Conservation (phyloP, 2,888 invertebrate genomes). For the Anthrax anthrax region DNA sequence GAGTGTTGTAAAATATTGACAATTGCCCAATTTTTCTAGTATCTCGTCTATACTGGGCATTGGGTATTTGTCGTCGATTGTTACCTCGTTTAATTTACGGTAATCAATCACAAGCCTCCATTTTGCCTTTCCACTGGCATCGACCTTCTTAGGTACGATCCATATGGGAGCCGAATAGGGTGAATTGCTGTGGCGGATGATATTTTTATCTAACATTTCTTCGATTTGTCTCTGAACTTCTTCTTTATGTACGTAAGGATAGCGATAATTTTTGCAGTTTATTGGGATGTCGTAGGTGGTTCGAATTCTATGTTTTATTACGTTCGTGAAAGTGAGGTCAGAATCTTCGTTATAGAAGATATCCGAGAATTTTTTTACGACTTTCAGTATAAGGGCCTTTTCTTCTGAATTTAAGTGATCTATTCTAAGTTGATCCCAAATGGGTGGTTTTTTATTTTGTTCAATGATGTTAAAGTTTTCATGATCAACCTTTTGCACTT, state of each 20-base stretch:
- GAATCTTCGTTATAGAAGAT: background rate
- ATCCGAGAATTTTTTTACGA: background rate
- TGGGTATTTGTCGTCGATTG: slow-evolving; percentile 10
- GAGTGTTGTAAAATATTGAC: slow-evolving; percentile 10
- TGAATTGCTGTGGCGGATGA: background rate
- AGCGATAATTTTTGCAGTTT: background rate
- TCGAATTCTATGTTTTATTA: slow-evolving; percentile 1
- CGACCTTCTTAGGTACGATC: slow-evolving; percentile 12
- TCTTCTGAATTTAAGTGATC: slow-evolving; percentile 3
- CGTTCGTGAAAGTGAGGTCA: slow-evolving; percentile 1
- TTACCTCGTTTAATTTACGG: slow-evolving; percentile 10
- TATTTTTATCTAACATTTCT: no score
- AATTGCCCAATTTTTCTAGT: slow-evolving; percentile 9
- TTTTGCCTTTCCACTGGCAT: slow-evolving; percentile 10
- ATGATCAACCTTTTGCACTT: background rate
- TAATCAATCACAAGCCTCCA: slow-evolving; percentile 13
- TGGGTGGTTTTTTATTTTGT: background rate
- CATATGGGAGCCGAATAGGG: slow-evolving; percentile 9
- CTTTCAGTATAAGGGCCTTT: background rate
- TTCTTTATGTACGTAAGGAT: background rate
- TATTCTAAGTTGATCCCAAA: background rate
- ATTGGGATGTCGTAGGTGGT: slow-evolving; percentile 3
- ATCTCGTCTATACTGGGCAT: slow-evolving; percentile 12
- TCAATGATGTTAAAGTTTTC: background rate
- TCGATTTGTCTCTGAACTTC: background rate